Base-by-base conservation (phyloP, 2,797 vertebrate species). In the Poecile montanus region DNA sequence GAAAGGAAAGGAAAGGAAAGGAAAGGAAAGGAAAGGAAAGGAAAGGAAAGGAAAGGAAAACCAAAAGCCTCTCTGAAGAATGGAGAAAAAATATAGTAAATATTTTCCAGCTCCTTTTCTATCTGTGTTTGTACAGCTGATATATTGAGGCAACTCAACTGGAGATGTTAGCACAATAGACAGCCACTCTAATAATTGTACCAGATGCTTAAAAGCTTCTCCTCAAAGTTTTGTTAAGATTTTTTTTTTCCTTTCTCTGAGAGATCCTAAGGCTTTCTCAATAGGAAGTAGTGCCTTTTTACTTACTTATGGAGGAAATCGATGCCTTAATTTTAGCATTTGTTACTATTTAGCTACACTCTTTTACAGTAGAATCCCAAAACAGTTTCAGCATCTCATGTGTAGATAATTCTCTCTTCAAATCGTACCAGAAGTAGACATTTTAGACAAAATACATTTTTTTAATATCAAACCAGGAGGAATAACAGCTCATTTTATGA, bases 101-200 rank as follows among this genome's bases (percentile, higher is more conserved):
- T 84, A 34, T 75, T 82, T 95, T 72, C 51, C 36, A 83, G 23
- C 48, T 91, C 32, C 18, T 73, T 92, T 80, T 74, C n/a, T 93
- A 16, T 66, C 57, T 65, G 18, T 82, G 26, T 89, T 92, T 91
- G 38, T n/a, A 66, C 51, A 87, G 56, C 75, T 76, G 78, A 81
- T 68, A 22, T 51, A 66, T 42, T 60, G 61, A 79, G 19, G 62
- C 42, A 78, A 54, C 36, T 75, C 67, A 45, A 17, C 14, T 82
- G 60, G 66, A 75, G 45, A 78, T 16, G 15, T 42, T 71, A 89
- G 50, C 42, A 78, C 71, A 87, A 58, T 13, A 75, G 34, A 38
- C 63, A 93, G 34, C 20, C 34, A 65, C 13, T 10, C 20, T 75
- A 71, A 51, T 66, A 80, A 74, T 45, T 74, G 20, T 63, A 67